These are phyloP conservation scores for Ceuthmochares aereus DNA, from an alignment of 2,113 vertebrate genomes.

Conservation along the genomic window DNA sequence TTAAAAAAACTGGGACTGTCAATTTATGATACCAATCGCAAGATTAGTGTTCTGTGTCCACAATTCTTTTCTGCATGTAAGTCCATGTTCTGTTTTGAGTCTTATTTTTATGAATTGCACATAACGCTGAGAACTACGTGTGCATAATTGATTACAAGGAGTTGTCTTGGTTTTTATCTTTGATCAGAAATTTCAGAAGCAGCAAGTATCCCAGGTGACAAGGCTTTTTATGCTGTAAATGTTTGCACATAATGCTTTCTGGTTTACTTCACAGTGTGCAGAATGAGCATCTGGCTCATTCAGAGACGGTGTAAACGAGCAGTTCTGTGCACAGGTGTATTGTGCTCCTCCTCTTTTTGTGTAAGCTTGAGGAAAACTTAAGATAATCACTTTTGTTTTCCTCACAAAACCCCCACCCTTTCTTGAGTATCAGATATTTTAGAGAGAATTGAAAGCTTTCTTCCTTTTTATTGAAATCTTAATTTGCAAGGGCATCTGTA, in stretches of 20 bases:
- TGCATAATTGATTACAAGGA: slow-evolving; percentile 62
- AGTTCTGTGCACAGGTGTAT: slow-evolving; percentile 3
- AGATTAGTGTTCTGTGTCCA: slow-evolving; percentile 46
- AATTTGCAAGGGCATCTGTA: slow-evolving; percentile 6
- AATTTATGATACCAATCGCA: background rate
- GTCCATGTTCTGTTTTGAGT: background rate
- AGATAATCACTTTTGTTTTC: background rate
- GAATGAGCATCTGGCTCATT: background rate
- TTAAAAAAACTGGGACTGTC: background rate
- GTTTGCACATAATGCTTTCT: slow-evolving; percentile 55
- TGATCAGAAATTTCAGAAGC: slow-evolving; percentile 59
- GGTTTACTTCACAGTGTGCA: slow-evolving; percentile 31
- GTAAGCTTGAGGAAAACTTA: background rate
- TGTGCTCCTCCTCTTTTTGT: background rate
- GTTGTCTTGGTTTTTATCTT: slow-evolving; percentile 66
- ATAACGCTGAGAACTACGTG: background rate
- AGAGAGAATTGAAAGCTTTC: background rate
- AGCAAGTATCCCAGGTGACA: slow-evolving; percentile 45
- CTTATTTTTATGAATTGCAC: slow-evolving; percentile 48
- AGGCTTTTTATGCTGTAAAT: slow-evolving; percentile 44
- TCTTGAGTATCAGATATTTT: background rate
- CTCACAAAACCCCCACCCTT: background rate
- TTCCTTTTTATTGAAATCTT: background rate
- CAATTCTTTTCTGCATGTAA: slow-evolving; percentile 46
- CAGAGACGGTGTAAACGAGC: background rate